Percentiles rank a stretch among this genome's conserved stretches.
Evolutionary conservation across 2,113 vertebrate genomes (phyloP).

Genomic region (Limnothrissa miodon): DNA sequence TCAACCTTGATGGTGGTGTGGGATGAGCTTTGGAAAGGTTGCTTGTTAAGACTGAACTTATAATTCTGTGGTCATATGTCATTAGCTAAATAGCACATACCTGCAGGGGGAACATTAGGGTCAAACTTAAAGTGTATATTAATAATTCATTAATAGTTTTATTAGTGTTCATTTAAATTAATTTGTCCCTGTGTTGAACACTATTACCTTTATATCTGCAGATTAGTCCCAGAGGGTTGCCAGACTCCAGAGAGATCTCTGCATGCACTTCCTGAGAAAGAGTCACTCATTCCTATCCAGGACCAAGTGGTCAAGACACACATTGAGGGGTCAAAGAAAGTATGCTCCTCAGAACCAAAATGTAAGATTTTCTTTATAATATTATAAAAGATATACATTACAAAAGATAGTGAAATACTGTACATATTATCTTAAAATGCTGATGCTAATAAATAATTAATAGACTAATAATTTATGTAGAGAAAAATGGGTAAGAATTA

Average conservation of each 20-base stretch:
- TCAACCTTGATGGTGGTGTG: not conserved
- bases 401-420: not conserved
- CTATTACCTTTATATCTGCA: not conserved
- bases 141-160: no score
- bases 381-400: not conserved
- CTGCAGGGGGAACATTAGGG: not conserved
- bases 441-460: not conserved
- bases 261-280: constrained; percentile 45
- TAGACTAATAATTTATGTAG: not conserved
- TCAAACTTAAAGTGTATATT: not conserved
- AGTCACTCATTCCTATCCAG: constrained; percentile 34
- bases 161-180: no score
- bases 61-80: no score
- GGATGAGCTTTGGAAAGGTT: not conserved
- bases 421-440: not conserved
- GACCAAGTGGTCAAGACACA: constrained; percentile 31
- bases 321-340: constrained; percentile 53
- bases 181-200: not conserved
- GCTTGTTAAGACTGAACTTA: not conserved
- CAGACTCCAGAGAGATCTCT: constrained; percentile 54
- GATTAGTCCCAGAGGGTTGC: constrained; percentile 58
- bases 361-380: constrained; percentile 46
- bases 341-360: constrained; percentile 53
- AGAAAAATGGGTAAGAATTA: not conserved
- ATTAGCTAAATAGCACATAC: no score